A percentile compares a stretch with the other conserved stretches of the same genome.
Conservation (phyloP, 2,113 vertebrate genomes). For the Anhinga anhinga region DNA sequence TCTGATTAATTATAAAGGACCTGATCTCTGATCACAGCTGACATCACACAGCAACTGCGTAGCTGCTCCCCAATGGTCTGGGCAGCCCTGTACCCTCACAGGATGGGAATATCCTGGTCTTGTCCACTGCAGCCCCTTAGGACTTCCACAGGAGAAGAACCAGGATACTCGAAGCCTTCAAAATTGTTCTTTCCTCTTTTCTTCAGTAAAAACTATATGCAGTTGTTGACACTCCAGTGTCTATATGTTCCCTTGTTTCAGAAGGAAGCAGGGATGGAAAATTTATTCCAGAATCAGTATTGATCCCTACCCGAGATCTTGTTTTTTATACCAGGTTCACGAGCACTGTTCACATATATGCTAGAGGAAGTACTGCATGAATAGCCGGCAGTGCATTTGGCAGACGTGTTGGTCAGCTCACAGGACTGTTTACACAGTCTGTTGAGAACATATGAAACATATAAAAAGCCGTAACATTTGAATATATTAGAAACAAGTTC, state of each 20-base stretch:
- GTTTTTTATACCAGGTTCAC: neutral
- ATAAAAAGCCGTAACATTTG: neutral
- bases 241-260: neutral
- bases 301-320: neutral
- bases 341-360: neutral
- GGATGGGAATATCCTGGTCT: neutral
- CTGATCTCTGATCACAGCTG: neutral
- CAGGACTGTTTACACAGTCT: neutral
- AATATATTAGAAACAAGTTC: neutral
- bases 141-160: neutral
- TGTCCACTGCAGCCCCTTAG: neutral
- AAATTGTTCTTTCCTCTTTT: neutral
- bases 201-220: neutral
- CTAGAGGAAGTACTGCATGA: neutral
- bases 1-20: neutral
- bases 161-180: neutral
- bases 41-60: fast-evolving
- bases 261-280: neutral
- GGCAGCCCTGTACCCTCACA: neutral
- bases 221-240: neutral
- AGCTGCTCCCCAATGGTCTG: neutral
- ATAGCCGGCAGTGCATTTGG: neutral
- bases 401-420: neutral
- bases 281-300: neutral
- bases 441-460: neutral